Evolutionary conservation across 2,888 invertebrate genomes (phyloP).

Genomic region (Bembecia ichneumoniformis): DNA sequence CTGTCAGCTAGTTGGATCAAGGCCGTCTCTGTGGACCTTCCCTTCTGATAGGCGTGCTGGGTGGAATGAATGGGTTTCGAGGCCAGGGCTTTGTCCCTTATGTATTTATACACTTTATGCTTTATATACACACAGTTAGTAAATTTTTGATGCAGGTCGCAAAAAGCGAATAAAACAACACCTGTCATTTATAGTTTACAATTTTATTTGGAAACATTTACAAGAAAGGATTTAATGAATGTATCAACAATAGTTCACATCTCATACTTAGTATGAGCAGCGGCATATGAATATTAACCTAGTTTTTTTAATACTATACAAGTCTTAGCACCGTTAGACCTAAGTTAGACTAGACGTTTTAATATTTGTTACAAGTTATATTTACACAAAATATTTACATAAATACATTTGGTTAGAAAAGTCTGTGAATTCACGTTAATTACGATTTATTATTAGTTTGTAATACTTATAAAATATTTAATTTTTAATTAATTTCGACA

Average conservation of each 20-base stretch:
- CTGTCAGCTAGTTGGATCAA: too few relatives aligned
- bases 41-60: too few relatives aligned
- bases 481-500: too few relatives aligned
- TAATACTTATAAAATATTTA: too few relatives aligned
- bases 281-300: constrained; percentile 50
- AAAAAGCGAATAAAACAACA: constrained; percentile 38
- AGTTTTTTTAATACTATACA: constrained; percentile 44
- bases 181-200: constrained; percentile 59
- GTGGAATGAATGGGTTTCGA: too few relatives aligned
- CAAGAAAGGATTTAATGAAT: constrained; percentile 53
- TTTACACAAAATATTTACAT: constrained; percentile 29
- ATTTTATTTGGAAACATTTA: constrained; percentile 67
- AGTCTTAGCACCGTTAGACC: constrained; percentile 69
- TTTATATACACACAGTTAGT: too few relatives aligned
- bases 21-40: too few relatives aligned
- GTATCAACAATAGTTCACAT: constrained; percentile 44
- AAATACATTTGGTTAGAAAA: background rate
- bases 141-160: too few relatives aligned
- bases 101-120: too few relatives aligned
- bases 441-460: background rate
- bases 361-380: constrained; percentile 38
- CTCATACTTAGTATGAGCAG: constrained; percentile 53
- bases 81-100: too few relatives aligned
- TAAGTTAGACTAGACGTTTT: constrained; percentile 67
- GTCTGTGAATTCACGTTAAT: background rate